Conservation (phyloP, 2,113 vertebrate genomes). For the Arenaria interpres region DNA sequence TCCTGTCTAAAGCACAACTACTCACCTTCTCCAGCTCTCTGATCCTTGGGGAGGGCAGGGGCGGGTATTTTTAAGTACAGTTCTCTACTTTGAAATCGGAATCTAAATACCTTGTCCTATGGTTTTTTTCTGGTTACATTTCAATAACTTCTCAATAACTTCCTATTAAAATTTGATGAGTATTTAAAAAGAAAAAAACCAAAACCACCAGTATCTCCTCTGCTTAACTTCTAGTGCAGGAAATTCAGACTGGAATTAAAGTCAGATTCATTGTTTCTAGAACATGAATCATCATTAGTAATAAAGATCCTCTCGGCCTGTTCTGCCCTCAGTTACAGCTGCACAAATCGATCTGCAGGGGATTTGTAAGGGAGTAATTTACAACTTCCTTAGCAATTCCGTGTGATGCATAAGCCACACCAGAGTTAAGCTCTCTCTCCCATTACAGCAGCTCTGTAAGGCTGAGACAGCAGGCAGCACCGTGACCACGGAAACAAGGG, state of each 20-base stretch:
- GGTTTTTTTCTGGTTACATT: background rate
- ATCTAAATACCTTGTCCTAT: background rate
- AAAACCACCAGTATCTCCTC: background rate
- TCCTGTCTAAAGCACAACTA: background rate
- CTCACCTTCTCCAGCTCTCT: background rate
- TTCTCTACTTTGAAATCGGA: background rate
- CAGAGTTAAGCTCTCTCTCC: background rate
- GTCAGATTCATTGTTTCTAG: conserved; percentile 12
- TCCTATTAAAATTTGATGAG: background rate
- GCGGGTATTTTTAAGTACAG: background rate
- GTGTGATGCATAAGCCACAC: background rate
- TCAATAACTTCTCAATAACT: background rate
- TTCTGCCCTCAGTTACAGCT: conserved; percentile 35
- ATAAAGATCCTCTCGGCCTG: background rate
- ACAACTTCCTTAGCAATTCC: background rate
- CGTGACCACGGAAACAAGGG: background rate
- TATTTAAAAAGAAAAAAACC: background rate
- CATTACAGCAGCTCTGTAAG: background rate
- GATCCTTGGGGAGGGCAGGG: background rate
- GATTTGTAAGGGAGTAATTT: background rate
- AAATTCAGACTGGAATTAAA: background rate
- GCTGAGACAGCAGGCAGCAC: background rate
- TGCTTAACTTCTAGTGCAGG: background rate
- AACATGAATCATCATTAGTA: background rate
- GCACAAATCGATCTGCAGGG: background rate